Base-by-base conservation (phyloP, 2,888 invertebrate species). In the Phrixothrix hirtus region DNA sequence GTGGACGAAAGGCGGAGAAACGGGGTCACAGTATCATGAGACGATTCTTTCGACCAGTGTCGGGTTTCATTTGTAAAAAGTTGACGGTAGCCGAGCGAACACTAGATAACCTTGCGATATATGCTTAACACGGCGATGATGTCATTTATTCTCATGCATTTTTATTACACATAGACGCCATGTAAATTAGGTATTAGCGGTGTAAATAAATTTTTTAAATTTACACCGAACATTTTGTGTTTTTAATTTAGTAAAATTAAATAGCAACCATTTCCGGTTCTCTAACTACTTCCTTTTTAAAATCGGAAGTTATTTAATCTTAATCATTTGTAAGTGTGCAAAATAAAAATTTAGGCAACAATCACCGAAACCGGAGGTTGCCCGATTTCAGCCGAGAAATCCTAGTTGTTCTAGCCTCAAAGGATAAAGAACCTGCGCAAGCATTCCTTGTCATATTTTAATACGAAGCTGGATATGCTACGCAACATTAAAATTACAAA, bases 1-100 rank as follows among this genome's bases (percentile, higher is more conserved):
- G 62, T 57, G 58, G 59, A 56, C 50, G 58, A 58, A 60, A 57
- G 61, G 53, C 51, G 60, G 60, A 60, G 43, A 47, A 54, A 51
- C 32, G 43, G 38, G 38, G 45, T 6, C 51, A 30, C 53, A 63
- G n/a, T 58, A 48, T 30, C 59, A 58, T 39, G 64, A 60, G 55
- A 59, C 57, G 68, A 68, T 59, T 56, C 39, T 45, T 36, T 67
- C 67, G 67, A 57, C 34, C 16, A 12, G 31, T 36, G 21, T 56
- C 58, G 58, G 41, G 49, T 51, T 50, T 39, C 54, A 39, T 12
- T n/a, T 41, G 11, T 14, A 6, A 10, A 1, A 1, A 1, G n/a
- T 21, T 16, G n/a, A 10, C 4, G 11, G 2, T 11, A 10, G 13
- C 37, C 16, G 29, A 46, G 11, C 3, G 13, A 11, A 13, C 7